phyloP scores from a whole-genome alignment of 2,113 vertebrate genomes.

The Natator depressus region DNA sequence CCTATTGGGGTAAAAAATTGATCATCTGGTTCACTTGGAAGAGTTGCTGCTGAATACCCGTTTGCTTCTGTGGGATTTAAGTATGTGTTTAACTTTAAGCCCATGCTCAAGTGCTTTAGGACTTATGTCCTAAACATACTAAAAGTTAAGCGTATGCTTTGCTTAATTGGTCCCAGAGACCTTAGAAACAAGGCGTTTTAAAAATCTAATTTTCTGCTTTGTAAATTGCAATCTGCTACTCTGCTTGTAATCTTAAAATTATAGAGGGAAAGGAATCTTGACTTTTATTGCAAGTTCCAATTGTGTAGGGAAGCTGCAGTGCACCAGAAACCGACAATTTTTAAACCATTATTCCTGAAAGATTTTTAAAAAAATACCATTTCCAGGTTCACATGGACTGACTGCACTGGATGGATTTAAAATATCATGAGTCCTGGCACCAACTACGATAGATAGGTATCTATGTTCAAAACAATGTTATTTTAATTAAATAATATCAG shows the following conservation, averaged over 20 bases:
- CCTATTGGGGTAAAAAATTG: not conserved
- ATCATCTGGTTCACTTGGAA: not conserved
- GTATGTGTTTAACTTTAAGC: not conserved
- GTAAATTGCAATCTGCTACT: not conserved
- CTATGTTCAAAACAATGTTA: not conserved
- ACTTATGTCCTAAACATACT: not conserved
- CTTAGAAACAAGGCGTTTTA: not conserved
- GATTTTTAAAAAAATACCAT: not conserved
- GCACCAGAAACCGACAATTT: not conserved
- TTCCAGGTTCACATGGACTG: not conserved
- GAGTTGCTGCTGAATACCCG: constrained; percentile 11
- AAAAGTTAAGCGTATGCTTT: constrained; percentile 14
- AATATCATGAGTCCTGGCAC: not conserved
- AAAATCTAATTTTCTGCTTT: not conserved
- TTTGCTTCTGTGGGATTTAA: constrained; percentile 18
- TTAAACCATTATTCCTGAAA: not conserved
- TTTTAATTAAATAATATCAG: not conserved
- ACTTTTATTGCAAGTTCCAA: not conserved
- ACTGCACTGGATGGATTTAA: not conserved
- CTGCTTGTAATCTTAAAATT: not conserved
- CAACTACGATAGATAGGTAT: not conserved
- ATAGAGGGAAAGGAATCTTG: not conserved
- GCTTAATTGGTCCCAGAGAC: not conserved
- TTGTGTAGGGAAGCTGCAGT: not conserved
- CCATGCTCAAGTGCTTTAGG: constrained; percentile 7